Conservation (phyloP, 2,113 vertebrate species). For the Tonatia bakeri region DNA sequence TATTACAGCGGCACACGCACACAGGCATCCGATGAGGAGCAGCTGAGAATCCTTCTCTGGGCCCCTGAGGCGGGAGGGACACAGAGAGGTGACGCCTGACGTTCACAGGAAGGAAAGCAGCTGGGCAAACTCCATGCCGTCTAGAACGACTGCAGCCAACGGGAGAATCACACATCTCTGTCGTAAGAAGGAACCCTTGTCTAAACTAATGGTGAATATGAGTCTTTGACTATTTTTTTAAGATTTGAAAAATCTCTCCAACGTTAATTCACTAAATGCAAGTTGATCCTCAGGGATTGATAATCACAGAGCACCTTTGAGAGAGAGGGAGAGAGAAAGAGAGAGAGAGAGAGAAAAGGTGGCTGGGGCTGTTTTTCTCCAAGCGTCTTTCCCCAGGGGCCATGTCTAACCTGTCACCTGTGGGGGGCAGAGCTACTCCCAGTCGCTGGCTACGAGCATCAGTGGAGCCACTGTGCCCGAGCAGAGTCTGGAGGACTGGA, state of each 20-base stretch:
- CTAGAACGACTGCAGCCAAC: not conserved
- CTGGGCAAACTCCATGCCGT: not conserved
- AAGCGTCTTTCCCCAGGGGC: not conserved
- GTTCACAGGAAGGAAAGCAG: not conserved
- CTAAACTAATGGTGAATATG: not conserved
- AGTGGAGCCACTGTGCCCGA: rapidly evolving
- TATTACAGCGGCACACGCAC: rapidly evolving
- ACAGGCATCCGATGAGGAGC: rapidly evolving
- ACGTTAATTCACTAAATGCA: not conserved
- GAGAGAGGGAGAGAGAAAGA: not conserved
- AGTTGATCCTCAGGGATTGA: not conserved
- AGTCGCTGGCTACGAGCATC: rapidly evolving
- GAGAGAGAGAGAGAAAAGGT: not conserved
- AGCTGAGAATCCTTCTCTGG: not conserved
- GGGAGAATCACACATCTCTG: too few species aligned
- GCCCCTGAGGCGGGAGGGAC: not conserved
- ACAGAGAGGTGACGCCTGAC: not conserved
- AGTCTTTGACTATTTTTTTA: not conserved
- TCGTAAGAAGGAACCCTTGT: not conserved
- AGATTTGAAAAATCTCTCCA: not conserved
- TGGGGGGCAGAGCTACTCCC: not conserved
- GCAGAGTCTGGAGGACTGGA: not conserved
- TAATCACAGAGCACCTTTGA: not conserved
- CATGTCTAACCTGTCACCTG: rapidly evolving
- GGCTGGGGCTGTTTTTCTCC: not conserved